These are phyloP conservation scores for Megaceryle maxima DNA, from an alignment of 2,113 vertebrate genomes.

Conservation along the genomic window DNA sequence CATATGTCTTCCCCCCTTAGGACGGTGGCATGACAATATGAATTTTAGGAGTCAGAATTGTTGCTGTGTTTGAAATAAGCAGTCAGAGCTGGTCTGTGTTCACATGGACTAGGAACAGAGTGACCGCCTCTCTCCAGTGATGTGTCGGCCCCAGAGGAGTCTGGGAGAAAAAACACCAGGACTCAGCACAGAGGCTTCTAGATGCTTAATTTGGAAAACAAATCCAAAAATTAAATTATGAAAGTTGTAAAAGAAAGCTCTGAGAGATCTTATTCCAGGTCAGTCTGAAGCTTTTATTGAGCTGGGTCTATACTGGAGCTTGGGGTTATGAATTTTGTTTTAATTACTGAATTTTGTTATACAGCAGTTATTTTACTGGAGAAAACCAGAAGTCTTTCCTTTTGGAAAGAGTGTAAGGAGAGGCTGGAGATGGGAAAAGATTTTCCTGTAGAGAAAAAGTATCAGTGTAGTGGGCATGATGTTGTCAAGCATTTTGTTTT, in stretches of 20 bases:
- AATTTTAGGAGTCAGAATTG: background rate
- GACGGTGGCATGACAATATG: background rate
- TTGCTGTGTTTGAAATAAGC: background rate
- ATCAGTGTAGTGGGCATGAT: background rate
- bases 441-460: background rate
- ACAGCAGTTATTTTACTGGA: background rate
- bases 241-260: background rate
- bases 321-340: background rate
- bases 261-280: background rate
- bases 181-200: background rate
- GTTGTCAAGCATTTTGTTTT: background rate
- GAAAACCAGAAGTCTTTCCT: background rate
- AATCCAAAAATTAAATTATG: background rate
- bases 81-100: background rate
- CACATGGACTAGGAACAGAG: background rate
- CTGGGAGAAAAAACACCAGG: background rate
- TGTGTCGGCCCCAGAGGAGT: background rate
- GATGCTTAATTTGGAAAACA: background rate
- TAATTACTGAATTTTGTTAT: background rate
- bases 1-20: background rate
- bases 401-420: background rate
- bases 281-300: background rate
- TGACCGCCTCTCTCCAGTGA: rapidly evolving
- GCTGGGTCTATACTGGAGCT: background rate
- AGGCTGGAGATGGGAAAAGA: background rate